Percentiles rank a stretch among this genome's conserved stretches.
Conservation (phyloP, 1,140 invertebrate species). For the Lasioglossum albipes region DNA sequence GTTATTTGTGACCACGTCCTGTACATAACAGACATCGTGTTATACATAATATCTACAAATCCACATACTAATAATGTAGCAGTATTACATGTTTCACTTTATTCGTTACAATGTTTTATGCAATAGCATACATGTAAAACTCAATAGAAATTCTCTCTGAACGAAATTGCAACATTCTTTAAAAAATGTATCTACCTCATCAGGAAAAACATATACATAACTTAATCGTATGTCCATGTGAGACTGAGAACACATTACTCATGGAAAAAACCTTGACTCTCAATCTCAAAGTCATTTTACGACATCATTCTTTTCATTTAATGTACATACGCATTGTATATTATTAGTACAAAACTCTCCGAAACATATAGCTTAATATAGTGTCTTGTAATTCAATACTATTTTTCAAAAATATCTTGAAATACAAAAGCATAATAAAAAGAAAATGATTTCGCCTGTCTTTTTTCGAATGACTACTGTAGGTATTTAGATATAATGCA, state of each 20-base stretch:
- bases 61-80: background rate
- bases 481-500: constrained; percentile 1
- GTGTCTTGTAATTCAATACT: constrained; percentile 9
- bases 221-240: background rate
- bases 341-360: constrained; percentile 11
- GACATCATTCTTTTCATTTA: constrained; percentile 29
- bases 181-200: background rate
- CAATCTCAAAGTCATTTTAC: constrained; percentile 4
- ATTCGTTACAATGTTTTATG: constrained; percentile 12
- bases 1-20: background rate
- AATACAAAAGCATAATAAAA: constrained; percentile 5
- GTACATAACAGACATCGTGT: background rate
- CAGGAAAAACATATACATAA: background rate
- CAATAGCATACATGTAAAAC: background rate
- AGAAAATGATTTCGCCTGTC: background rate
- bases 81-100: constrained; percentile 15
- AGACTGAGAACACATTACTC: background rate
- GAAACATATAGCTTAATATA: background rate
- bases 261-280: background rate
- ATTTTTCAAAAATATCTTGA: background rate
- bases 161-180: background rate
- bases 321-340: background rate
- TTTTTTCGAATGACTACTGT: background rate
- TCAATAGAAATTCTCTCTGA: background rate
- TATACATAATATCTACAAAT: constrained; percentile 29